These are phyloP conservation scores for Limnodromus scolopaceus DNA, from an alignment of 2,797 vertebrate species.

Conservation along the genomic window DNA sequence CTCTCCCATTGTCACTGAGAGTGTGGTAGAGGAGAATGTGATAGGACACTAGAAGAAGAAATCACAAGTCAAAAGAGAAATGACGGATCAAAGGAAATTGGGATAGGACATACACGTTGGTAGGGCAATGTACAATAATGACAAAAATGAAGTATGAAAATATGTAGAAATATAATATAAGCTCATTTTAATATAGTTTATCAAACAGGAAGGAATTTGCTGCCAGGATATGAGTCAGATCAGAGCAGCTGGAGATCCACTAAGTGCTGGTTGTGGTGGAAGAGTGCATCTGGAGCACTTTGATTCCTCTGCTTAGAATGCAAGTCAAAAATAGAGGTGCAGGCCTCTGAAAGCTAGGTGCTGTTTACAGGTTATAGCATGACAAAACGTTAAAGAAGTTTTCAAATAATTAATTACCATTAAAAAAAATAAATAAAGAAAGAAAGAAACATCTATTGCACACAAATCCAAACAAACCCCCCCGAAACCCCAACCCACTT, in stretches of 20 bases:
- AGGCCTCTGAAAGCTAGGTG: background rate
- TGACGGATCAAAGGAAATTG: background rate
- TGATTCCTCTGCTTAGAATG: background rate
- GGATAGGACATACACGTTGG: background rate
- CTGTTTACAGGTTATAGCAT: background rate
- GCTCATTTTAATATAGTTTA: background rate
- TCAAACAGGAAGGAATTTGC: background rate
- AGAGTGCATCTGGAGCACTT: background rate
- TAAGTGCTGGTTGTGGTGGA: background rate
- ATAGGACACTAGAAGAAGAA: background rate
- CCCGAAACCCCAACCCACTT: background rate
- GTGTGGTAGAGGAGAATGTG: background rate
- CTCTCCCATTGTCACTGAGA: background rate
- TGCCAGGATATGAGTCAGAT: background rate
- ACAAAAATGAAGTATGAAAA: background rate
- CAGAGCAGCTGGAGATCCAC: background rate
- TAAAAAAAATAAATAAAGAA: background rate
- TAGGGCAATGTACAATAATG: background rate
- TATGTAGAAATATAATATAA: background rate
- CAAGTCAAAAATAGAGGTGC: background rate
- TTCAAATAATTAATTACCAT: background rate
- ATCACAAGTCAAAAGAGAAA: background rate
- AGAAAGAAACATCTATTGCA: background rate
- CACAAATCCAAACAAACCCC: background rate
- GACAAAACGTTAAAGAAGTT: background rate